phyloP scores from a whole-genome alignment of 64 coral and sea anemone species.

The Platygyra sinensis region DNA sequence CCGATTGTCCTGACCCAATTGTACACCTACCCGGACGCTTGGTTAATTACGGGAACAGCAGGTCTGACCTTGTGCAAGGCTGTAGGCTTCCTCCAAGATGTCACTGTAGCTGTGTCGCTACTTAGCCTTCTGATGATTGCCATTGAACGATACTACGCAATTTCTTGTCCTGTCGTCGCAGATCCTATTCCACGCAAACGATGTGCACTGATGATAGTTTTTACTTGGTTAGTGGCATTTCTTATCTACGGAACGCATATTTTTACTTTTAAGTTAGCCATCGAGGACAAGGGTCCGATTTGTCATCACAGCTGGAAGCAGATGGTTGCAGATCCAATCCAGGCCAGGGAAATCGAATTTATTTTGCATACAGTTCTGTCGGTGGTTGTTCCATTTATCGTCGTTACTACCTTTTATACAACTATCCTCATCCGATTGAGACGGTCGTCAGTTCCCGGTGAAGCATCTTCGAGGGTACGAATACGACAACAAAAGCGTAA shows the following conservation, averaged over 20 bases:
- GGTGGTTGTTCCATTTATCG: background rate
- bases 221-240: constrained; percentile 3
- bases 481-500: background rate
- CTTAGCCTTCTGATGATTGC: constrained; percentile 17
- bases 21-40: background rate
- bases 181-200: background rate
- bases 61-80: background rate
- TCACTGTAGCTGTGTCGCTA: constrained; percentile 13
- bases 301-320: constrained; percentile 13
- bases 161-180: background rate
- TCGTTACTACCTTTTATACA: background rate
- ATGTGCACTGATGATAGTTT: background rate
- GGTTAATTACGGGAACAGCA: background rate
- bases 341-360: constrained; percentile 14
- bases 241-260: background rate
- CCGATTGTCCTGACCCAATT: background rate
- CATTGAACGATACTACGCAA: constrained; percentile 18
- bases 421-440: constrained; percentile 6
- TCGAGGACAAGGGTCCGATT: background rate
- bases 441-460: background rate
- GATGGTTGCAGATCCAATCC: background rate
- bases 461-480: background rate
- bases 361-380: constrained; percentile 1
- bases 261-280: background rate
- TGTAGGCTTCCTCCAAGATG: constrained; percentile 15